These are phyloP conservation scores for Eulemur albifrons DNA, from an alignment of 2,797 vertebrate genomes.

Conservation along the genomic window DNA sequence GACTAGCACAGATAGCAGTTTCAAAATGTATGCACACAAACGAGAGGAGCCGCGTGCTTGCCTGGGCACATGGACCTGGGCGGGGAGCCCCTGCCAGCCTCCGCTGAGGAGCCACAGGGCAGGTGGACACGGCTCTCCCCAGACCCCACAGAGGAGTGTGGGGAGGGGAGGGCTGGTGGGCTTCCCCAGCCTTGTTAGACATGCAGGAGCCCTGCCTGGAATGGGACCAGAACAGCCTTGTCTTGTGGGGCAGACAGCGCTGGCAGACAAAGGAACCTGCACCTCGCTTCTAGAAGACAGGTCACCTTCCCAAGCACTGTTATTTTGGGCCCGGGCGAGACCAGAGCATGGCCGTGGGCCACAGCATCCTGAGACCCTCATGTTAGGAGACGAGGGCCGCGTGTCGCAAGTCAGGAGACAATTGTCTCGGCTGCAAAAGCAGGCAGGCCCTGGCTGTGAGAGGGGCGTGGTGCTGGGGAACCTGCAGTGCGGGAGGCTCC, in stretches of 20 bases:
- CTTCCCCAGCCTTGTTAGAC: background rate
- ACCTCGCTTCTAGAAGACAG: accelerated
- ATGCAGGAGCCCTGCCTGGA: background rate
- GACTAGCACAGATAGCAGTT: background rate
- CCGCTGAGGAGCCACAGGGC: background rate
- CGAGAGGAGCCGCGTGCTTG: accelerated
- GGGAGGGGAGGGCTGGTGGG: background rate
- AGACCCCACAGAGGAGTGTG: accelerated
- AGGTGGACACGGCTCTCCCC: background rate
- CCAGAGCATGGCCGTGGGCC: accelerated
- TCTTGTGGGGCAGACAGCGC: accelerated
- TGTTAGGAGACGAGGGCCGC: background rate
- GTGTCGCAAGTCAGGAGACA: background rate
- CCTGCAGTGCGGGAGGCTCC: background rate
- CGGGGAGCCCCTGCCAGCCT: background rate
- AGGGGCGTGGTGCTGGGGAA: background rate
- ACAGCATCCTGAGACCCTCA: too few species aligned
- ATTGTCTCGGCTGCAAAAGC: background rate
- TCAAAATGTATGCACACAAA: background rate
- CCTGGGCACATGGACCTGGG: accelerated
- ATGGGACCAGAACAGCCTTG: background rate
- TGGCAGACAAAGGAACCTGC: too few species aligned
- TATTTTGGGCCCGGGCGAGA: background rate
- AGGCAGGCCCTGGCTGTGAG: background rate
- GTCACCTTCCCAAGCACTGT: background rate